Evolutionary conservation across 2,113 vertebrate species (phyloP).

Genomic region (Loxodonta africana): DNA sequence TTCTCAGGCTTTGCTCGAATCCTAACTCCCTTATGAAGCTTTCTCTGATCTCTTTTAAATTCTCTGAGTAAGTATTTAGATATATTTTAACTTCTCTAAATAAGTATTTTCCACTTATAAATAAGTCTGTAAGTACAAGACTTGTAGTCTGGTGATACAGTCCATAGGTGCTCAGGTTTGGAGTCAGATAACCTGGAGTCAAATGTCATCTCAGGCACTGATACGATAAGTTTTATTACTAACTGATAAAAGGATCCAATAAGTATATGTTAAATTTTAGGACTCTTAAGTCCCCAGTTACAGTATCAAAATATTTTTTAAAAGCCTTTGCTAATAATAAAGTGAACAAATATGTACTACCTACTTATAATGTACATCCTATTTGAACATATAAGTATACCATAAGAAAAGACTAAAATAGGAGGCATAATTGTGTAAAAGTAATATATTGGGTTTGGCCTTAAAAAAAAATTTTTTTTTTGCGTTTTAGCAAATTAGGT

Average conservation of each 20-base stretch:
- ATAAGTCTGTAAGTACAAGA: background rate
- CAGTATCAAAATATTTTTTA: background rate
- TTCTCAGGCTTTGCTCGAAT: background rate
- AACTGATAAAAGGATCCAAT: background rate
- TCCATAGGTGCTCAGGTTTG: background rate
- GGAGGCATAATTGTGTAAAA: background rate
- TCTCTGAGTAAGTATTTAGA: background rate
- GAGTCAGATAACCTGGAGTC: background rate
- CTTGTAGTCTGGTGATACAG: background rate
- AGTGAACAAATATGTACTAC: conserved; percentile 2
- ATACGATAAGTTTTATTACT: background rate
- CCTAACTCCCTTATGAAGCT: background rate
- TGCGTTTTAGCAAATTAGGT: no score
- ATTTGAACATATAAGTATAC: background rate
- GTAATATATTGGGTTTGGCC: background rate
- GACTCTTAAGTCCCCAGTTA: background rate
- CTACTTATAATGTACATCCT: background rate
- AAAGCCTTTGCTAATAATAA: background rate
- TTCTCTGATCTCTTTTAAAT: background rate
- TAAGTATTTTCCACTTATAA: background rate
- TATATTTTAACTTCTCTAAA: background rate
- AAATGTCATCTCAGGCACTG: background rate
- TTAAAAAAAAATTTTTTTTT: no score
- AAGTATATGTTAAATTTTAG: conserved; percentile 1
- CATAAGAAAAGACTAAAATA: background rate